These are phyloP conservation scores for Cyanistes caeruleus DNA, from an alignment of 2,113 vertebrate genomes.

Conservation along the genomic window DNA sequence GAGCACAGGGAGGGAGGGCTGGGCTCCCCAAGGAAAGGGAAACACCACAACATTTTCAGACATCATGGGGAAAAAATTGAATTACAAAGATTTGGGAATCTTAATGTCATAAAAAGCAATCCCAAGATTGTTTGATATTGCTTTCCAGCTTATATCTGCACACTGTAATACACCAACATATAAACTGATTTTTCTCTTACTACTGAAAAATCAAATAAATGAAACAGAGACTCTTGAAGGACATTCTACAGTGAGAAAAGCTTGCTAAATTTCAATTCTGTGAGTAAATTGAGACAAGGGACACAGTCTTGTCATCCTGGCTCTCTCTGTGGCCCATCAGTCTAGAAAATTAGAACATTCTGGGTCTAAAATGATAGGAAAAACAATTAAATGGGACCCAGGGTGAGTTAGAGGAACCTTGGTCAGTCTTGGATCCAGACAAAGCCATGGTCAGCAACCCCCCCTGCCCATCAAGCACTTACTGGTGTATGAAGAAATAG, in stretches of 20 bases:
- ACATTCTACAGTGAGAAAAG: background rate
- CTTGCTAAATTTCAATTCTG: background rate
- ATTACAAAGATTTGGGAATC: background rate
- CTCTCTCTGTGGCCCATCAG: background rate
- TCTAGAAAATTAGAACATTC: background rate
- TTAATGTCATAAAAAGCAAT: background rate
- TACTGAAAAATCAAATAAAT: background rate
- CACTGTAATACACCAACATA: background rate
- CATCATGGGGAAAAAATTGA: background rate
- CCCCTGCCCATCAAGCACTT: background rate
- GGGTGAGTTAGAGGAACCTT: background rate
- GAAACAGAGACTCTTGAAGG: background rate
- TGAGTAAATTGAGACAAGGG: background rate
- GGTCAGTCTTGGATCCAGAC: background rate
- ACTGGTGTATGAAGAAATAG: accelerated
- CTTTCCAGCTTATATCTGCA: background rate
- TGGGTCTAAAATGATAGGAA: background rate
- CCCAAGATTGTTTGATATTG: background rate
- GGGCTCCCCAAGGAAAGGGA: background rate
- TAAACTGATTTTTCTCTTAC: background rate
- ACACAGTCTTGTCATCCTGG: background rate
- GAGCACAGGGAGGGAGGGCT: background rate
- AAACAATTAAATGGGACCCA: background rate
- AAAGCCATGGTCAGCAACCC: accelerated
- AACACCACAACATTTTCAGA: background rate